Percentiles rank a stretch among this genome's conserved stretches.
phyloP scores from a whole-genome alignment of 1,140 invertebrate genomes.

The Apis florea region DNA sequence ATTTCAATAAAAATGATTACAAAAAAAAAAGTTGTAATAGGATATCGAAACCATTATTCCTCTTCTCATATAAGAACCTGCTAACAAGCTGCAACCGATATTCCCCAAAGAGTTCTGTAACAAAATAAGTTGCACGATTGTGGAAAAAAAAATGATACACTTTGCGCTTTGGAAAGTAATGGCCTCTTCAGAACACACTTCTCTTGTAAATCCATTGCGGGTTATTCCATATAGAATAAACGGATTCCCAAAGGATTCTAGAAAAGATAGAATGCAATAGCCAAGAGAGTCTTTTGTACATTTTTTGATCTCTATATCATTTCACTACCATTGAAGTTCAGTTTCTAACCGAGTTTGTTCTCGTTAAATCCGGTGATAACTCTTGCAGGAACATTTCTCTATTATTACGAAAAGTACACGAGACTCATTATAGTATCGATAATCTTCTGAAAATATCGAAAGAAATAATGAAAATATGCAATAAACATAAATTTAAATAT shows the following conservation, averaged over 20 bases:
- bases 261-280: conserved; percentile 53
- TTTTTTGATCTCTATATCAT: conserved; percentile 48
- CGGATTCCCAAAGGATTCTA: conserved; percentile 47
- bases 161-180: neutral
- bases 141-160: neutral
- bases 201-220: conserved; percentile 26
- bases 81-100: neutral
- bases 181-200: conserved; percentile 5
- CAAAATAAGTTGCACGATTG: neutral
- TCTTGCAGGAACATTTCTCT: neutral
- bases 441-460: neutral
- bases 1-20: too few species aligned
- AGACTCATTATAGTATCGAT: too few species aligned
- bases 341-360: conserved; percentile 35
- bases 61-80: too few species aligned
- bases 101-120: neutral
- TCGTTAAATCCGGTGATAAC: neutral
- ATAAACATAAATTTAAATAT: neutral
- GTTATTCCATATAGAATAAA: conserved; percentile 8
- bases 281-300: conserved; percentile 38
- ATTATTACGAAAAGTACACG: neutral
- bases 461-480: neutral
- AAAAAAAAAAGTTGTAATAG: too few species aligned
- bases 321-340: conserved; percentile 13
- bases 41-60: too few species aligned